These are phyloP conservation scores for Daktulosphaira vitifoliae DNA, from an alignment of 1,140 invertebrate species.

Conservation along the genomic window DNA sequence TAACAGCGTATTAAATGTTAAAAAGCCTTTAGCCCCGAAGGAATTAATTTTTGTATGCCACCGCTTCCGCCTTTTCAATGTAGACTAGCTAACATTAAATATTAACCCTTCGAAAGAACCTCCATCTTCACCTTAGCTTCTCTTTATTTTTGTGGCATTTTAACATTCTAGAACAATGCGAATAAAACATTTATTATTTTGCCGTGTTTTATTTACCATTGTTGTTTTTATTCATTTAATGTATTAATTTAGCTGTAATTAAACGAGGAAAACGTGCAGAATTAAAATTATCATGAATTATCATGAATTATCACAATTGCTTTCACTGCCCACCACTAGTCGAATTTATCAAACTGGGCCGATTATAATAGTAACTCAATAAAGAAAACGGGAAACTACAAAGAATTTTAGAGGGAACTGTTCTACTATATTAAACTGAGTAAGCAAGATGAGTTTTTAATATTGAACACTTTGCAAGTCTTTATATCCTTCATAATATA, in stretches of 20 bases:
- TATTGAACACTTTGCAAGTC: too few relatives aligned
- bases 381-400: too few relatives aligned
- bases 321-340: too few relatives aligned
- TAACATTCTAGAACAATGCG: conserved; percentile 29
- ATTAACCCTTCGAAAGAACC: conserved; percentile 26
- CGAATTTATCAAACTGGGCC: too few relatives aligned
- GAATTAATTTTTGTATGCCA: conserved; percentile 30
- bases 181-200: conserved; percentile 3
- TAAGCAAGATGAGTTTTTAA: too few relatives aligned
- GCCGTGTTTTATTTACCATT: background rate
- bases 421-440: too few relatives aligned
- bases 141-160: conserved; percentile 27
- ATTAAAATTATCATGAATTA: too few relatives aligned
- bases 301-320: too few relatives aligned
- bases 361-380: too few relatives aligned
- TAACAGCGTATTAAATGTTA: conserved; percentile 31
- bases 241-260: conserved; percentile 10
- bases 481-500: too few relatives aligned
- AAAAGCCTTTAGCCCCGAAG: conserved; percentile 30
- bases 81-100: conserved; percentile 30
- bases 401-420: too few relatives aligned
- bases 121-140: background rate
- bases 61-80: conserved; percentile 31
- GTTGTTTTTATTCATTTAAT: conserved; percentile 12
- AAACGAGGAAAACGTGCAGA: too few relatives aligned